Evolutionary conservation across 1,140 invertebrate species (phyloP).

Genomic region (Nomia melanderi): DNA sequence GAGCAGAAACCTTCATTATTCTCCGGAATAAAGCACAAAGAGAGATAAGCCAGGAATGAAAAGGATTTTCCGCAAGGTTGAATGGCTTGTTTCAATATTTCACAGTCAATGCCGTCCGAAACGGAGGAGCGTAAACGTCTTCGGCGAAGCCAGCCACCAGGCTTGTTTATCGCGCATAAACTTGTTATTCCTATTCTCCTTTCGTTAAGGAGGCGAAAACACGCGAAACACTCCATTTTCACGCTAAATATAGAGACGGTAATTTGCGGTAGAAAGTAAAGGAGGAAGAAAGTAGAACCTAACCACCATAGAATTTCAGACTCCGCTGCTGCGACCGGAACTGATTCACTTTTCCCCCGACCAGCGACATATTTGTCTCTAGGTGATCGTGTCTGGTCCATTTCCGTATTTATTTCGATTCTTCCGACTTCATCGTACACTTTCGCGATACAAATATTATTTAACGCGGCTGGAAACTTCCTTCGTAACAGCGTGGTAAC

Average conservation of each 20-base stretch:
- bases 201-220: conserved; percentile 38
- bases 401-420: neutral
- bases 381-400: neutral
- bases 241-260: conserved; percentile 23
- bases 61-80: conserved; percentile 41
- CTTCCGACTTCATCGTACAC: neutral
- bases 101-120: conserved; percentile 35
- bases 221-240: conserved; percentile 17
- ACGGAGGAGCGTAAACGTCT: conserved; percentile 20
- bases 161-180: conserved; percentile 35
- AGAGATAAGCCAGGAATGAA: conserved; percentile 23
- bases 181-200: conserved; percentile 43
- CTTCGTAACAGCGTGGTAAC: too few species aligned
- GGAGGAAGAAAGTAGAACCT: conserved; percentile 38
- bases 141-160: conserved; percentile 22
- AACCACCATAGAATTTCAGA: conserved; percentile 45
- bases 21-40: conserved; percentile 12
- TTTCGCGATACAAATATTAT: too few species aligned
- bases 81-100: conserved; percentile 52
- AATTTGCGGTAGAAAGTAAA: conserved; percentile 43
- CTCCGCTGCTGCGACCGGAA: conserved; percentile 28
- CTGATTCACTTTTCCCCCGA: neutral
- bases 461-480: too few species aligned
- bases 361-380: neutral
- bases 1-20: neutral